Percentiles rank a stretch among this genome's conserved stretches.
These are phyloP conservation scores for Petrocephalus zakoni DNA, from an alignment of 2,113 vertebrate species.

Conservation along the genomic window DNA sequence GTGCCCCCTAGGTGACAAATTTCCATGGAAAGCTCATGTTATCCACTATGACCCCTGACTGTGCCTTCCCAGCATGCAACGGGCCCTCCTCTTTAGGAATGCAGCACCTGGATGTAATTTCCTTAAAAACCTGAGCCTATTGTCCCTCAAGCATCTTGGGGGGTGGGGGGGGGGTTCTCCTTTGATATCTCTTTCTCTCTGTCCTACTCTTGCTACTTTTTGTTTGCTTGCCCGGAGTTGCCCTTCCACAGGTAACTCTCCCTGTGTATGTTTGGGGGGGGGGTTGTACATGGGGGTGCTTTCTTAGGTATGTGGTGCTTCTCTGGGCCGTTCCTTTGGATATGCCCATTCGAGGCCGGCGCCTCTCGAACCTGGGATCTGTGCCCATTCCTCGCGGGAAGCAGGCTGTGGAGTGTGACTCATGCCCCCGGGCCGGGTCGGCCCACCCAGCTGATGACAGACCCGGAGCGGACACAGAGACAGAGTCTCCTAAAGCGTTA, in stretches of 20 bases:
- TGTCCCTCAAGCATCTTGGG: slow-evolving; percentile 61
- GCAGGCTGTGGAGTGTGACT: slow-evolving; percentile 36
- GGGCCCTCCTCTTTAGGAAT: slow-evolving; percentile 55
- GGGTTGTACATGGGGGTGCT: too few species aligned
- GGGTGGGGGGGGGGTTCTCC: slow-evolving; percentile 53
- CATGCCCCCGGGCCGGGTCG: slow-evolving; percentile 26
- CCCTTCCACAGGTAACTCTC: background rate
- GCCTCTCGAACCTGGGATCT: background rate
- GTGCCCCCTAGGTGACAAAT: background rate
- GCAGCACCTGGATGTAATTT: slow-evolving; percentile 73
- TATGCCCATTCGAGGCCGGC: slow-evolving; percentile 58
- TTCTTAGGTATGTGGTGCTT: too few species aligned
- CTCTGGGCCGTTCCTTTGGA: slow-evolving; percentile 37
- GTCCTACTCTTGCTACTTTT: background rate
- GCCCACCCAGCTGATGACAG: slow-evolving; percentile 12
- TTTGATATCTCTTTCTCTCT: slow-evolving; percentile 21
- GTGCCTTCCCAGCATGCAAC: slow-evolving; percentile 48
- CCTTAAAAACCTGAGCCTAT: slow-evolving; percentile 62
- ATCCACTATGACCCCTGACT: background rate
- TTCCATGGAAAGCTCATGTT: slow-evolving; percentile 44
- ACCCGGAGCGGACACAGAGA: background rate
- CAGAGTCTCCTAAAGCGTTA: background rate
- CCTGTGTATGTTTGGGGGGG: background rate
- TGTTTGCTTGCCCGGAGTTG: background rate
- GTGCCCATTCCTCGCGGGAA: background rate